Base-by-base conservation (phyloP, 2,888 invertebrate genomes). In the Notodonta ziczac region DNA sequence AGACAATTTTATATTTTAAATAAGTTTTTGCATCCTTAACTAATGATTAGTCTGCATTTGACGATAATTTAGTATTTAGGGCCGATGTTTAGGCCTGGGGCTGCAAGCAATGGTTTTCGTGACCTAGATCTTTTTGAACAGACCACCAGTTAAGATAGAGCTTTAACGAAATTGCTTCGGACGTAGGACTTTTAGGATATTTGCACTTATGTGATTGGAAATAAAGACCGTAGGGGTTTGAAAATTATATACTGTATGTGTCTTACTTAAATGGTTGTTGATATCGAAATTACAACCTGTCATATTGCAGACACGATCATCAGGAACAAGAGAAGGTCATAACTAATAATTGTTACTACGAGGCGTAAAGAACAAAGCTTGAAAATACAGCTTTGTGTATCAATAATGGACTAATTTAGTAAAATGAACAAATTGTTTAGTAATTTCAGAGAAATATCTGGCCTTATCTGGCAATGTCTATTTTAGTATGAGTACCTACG, bases 221-320 rank as follows among this genome's bases (percentile, higher is more conserved):
- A 68, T 84, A 85, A 73, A 73, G 78, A 61, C 62, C 70, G 57
- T 60, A 69, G 70, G 81, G 69, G 77, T 66, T 62, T 73, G 70
- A 53, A 62, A 61, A 59, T 63, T 62, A 63, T 65, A 62, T 58
- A 70, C 61, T 68, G 64, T 73, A 60, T 63, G 72, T 81, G 53
- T 78, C 78, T 73, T 66, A 55, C 61, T 74, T 69, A 70, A 71
- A 66, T 85, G 80, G 87, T 72, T 70, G 70, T 77, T 76, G 77
- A 81, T 84, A 85, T 75, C 83, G 72, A 90, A 92, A 92, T 92
- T 90, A 90, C 82, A 88, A 89, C 90, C 91, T 91, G 91, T 91
- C 91, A 90, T 90, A 90, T 82, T 77, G 73, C 86, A 86, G 88
- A 90, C 90, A 85, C 81, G 87, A 86, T 87, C 86, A 83, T 86